phyloP scores from a whole-genome alignment of 2,888 invertebrate species.

The Agonopterix heracliana region DNA sequence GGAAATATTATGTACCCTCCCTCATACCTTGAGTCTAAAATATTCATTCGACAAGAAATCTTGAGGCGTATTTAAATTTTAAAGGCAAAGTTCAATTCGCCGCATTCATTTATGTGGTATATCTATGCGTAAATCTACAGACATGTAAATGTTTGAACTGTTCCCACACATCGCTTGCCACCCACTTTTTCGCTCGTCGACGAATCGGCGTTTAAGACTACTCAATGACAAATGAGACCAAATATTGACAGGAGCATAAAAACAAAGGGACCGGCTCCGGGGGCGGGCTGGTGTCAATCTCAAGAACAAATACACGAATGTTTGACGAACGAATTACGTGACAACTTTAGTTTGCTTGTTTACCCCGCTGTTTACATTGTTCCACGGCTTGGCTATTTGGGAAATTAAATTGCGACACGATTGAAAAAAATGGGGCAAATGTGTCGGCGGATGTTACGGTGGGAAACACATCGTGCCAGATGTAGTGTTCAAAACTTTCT shows the following conservation, averaged over 20 bases:
- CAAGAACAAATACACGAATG: conserved; percentile 60
- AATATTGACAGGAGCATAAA: conserved; percentile 69
- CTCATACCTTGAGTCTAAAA: no score
- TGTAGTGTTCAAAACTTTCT: conserved; percentile 9
- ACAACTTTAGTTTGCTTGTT: conserved; percentile 53
- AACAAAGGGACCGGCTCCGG: conserved; percentile 59
- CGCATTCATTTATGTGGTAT: background rate
- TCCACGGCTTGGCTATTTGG: conserved; percentile 32
- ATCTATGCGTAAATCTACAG: conserved; percentile 16
- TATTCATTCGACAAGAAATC: no score
- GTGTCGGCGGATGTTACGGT: conserved; percentile 31
- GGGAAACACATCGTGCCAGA: conserved; percentile 6
- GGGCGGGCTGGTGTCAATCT: conserved; percentile 68
- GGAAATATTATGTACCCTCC: no score
- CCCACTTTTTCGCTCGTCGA: conserved; percentile 45
- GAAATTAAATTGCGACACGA: conserved; percentile 37
- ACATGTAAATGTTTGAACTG: conserved; percentile 26
- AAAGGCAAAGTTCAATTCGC: conserved; percentile 34
- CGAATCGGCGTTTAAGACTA: conserved; percentile 54
- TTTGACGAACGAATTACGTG: conserved; percentile 72
- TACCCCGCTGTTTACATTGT: conserved; percentile 44
- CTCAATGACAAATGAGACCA: conserved; percentile 66
- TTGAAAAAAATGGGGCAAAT: conserved; percentile 27
- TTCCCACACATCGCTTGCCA: conserved; percentile 39
- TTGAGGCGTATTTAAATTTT: conserved; percentile 25